These are phyloP conservation scores for Pipistrellus kuhlii DNA, from an alignment of 2,797 vertebrate species.

Conservation along the genomic window DNA sequence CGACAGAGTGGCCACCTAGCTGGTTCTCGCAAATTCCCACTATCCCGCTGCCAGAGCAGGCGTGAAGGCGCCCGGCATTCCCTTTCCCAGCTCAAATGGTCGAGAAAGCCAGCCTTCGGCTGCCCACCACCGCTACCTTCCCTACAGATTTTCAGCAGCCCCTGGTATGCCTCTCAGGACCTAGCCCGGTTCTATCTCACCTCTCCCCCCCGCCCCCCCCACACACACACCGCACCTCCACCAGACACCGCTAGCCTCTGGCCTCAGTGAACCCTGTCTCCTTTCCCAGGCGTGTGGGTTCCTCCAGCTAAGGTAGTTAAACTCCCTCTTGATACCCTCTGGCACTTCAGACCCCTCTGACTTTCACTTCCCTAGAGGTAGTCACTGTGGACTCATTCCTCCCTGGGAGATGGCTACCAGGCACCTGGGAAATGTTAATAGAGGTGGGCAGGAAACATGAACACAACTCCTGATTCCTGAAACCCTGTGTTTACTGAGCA, in stretches of 20 bases:
- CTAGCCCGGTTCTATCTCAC: not conserved
- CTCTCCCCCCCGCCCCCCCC: rapidly evolving
- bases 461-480: not conserved
- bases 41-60: not conserved
- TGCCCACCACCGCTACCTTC: not conserved
- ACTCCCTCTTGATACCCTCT: not conserved
- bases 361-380: not conserved
- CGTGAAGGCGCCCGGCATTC: rapidly evolving
- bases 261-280: not conserved
- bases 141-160: not conserved
- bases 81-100: not conserved
- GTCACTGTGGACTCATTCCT: not conserved
- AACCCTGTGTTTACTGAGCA: not conserved
- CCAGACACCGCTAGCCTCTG: not conserved
- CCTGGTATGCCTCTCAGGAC: not conserved
- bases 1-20: not conserved
- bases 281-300: not conserved
- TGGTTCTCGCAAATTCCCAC: not conserved
- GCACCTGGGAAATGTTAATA: not conserved
- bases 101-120: not conserved
- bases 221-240: not conserved
- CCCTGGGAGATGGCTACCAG: not conserved
- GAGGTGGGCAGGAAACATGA: not conserved
- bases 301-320: not conserved
- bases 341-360: not conserved